Percentiles rank a stretch among this genome's conserved stretches.
Evolutionary conservation across 2,797 vertebrate species (phyloP).

Genomic region (Myripristis jacobus): DNA sequence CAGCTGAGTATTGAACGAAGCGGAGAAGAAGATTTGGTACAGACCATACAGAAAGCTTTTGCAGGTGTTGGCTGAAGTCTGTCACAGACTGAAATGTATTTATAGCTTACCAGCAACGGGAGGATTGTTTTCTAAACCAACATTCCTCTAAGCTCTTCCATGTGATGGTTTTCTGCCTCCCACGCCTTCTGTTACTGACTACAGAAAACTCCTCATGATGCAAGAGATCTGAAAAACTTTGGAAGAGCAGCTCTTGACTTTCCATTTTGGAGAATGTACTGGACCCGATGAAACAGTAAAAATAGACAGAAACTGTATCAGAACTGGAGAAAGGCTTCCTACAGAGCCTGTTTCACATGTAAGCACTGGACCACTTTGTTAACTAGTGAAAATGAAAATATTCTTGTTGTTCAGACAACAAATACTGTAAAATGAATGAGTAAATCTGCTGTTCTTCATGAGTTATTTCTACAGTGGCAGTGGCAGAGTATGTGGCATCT

Average conservation of each 20-base stretch:
- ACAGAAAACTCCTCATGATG: background rate
- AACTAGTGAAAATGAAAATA: no score
- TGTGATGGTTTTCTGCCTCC: background rate
- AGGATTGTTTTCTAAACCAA: background rate
- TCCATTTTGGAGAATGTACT: slow-evolving; percentile 79
- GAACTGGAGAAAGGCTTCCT: slow-evolving; percentile 42
- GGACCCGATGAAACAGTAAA: slow-evolving; percentile 43
- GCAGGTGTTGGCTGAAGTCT: background rate
- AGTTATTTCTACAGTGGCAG: no score
- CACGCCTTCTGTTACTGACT: slow-evolving; percentile 6
- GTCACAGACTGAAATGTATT: background rate
- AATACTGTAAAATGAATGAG: background rate
- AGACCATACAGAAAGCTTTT: background rate
- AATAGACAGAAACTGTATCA: slow-evolving; percentile 37
- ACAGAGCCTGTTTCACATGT: slow-evolving; percentile 9
- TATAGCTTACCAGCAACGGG: slow-evolving; percentile 1
- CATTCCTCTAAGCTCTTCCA: slow-evolving; percentile 17
- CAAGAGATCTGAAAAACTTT: slow-evolving; percentile 14
- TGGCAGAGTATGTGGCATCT: background rate
- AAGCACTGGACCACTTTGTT: slow-evolving; percentile 62
- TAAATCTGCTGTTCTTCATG: no score
- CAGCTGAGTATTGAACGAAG: slow-evolving; percentile 9
- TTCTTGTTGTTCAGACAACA: background rate
- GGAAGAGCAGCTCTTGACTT: slow-evolving; percentile 52
- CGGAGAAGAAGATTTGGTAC: background rate